Conservation (phyloP, 2,888 invertebrate species). For the Napeogenes inachia region DNA sequence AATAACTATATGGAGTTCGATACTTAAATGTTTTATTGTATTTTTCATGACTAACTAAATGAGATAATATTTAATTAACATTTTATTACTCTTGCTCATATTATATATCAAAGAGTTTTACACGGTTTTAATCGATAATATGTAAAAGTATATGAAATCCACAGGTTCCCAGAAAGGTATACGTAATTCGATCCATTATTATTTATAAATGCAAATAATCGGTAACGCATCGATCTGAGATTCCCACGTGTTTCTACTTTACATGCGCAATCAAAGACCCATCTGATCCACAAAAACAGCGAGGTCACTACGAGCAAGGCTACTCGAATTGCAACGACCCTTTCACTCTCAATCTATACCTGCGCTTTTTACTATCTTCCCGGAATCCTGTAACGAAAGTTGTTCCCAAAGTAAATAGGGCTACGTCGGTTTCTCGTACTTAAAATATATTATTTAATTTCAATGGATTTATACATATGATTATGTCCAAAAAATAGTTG, state of each 20-base stretch:
- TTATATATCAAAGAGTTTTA: too few relatives aligned
- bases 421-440: too few relatives aligned
- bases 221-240: slow-evolving; percentile 51
- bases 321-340: slow-evolving; percentile 75
- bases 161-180: slow-evolving; percentile 20
- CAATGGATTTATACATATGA: not conserved
- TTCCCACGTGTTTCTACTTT: slow-evolving; percentile 74
- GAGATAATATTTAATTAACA: not conserved
- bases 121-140: not conserved
- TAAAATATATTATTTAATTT: too few relatives aligned
- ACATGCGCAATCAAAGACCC: slow-evolving; percentile 48
- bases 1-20: too few relatives aligned
- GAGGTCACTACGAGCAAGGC: slow-evolving; percentile 67
- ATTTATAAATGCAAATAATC: slow-evolving; percentile 60
- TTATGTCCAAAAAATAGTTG: not conserved
- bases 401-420: slow-evolving; percentile 49
- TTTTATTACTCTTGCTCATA: not conserved
- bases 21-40: too few relatives aligned
- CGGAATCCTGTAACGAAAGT: slow-evolving; percentile 49
- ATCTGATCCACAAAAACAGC: slow-evolving; percentile 66
- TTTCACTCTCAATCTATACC: slow-evolving; percentile 75
- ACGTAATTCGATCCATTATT: slow-evolving; percentile 25
- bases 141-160: not conserved
- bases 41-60: too few relatives aligned
- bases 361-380: slow-evolving; percentile 72